These are phyloP conservation scores for Recurvirostra avosetta DNA, from an alignment of 2,113 vertebrate genomes.

Conservation along the genomic window DNA sequence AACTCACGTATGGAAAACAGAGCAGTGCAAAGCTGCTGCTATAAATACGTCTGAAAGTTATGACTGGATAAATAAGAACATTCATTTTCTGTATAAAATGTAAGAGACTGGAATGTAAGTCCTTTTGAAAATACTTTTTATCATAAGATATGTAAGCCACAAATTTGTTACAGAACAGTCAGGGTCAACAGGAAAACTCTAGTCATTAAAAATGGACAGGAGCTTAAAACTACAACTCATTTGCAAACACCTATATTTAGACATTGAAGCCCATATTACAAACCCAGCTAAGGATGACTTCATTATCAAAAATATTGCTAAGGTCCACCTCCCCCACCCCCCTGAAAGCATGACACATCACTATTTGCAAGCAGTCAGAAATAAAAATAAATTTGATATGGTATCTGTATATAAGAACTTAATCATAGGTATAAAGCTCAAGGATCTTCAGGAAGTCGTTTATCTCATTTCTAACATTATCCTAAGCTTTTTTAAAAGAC, in stretches of 20 bases:
- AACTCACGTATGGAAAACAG: neutral
- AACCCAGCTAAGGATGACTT: neutral
- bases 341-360: neutral
- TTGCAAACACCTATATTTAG: neutral
- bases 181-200: neutral
- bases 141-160: neutral
- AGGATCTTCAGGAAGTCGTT: neutral
- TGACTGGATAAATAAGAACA: neutral
- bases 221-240: neutral
- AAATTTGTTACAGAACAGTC: neutral
- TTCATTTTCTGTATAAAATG: neutral
- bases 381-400: neutral
- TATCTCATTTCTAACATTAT: neutral
- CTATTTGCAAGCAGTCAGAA: neutral
- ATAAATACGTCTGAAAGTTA: neutral
- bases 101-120: neutral
- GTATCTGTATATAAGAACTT: neutral
- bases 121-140: neutral
- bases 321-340: rapidly evolving
- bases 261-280: neutral
- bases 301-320: neutral
- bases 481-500: neutral
- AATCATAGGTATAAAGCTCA: neutral
- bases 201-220: neutral
- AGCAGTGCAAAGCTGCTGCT: neutral